Conservation (phyloP, 1,140 invertebrate species). For the Phocides pigmalion region DNA sequence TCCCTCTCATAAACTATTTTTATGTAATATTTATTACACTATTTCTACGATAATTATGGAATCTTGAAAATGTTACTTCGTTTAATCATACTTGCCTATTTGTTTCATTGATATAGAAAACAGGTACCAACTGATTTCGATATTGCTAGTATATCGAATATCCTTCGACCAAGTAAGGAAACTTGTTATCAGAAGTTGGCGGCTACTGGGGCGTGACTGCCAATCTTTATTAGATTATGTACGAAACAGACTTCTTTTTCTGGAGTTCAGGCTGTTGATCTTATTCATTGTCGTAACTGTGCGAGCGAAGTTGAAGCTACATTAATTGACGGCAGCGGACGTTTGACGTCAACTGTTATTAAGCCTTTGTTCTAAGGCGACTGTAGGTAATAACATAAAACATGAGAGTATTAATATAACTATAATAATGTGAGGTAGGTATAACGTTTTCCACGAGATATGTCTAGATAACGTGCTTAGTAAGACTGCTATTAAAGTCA, state of each 20-base stretch:
- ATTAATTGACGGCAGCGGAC: conserved; percentile 20
- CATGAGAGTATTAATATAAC: not conserved
- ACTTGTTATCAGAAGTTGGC: conserved; percentile 6
- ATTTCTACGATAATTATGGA: no score
- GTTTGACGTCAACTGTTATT: conserved; percentile 21
- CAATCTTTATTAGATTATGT: conserved; percentile 44
- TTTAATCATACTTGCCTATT: no score
- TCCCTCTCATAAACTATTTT: no score
- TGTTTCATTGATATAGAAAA: not conserved
- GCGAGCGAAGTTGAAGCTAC: conserved; percentile 3
- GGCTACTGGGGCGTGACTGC: conserved; percentile 33
- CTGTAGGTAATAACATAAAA: not conserved
- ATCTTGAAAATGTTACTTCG: no score
- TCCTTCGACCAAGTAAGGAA: conserved; percentile 4
- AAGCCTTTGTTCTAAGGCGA: conserved; percentile 13
- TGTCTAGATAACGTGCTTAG: no score
- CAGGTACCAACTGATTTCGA: not conserved
- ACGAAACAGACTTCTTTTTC: conserved; percentile 34
- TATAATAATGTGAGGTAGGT: not conserved
- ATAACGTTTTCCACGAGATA: not conserved
- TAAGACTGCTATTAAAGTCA: no score
- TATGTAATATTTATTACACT: no score
- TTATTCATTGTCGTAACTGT: conserved; percentile 4
- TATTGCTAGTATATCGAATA: conserved; percentile 8
- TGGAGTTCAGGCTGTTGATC: conserved; percentile 1